Evolutionary conservation across 2,113 vertebrate species (phyloP).

Genomic region (Eulemur macaco): DNA sequence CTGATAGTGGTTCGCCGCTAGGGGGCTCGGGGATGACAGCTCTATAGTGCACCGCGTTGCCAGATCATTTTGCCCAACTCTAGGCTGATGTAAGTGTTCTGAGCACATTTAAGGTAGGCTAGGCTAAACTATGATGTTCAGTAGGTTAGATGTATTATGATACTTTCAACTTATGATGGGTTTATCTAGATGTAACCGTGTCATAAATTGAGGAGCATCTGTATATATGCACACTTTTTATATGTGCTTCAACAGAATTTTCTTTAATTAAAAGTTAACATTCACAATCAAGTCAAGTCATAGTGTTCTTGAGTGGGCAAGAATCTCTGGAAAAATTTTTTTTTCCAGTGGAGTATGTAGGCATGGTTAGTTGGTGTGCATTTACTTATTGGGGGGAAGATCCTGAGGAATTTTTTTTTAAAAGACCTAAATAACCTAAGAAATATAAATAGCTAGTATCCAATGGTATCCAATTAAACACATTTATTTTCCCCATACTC

Average conservation of each 20-base stretch:
- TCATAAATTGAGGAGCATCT: neutral
- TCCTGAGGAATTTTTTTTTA: neutral
- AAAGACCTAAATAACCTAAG: neutral
- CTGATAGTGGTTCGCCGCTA: no score
- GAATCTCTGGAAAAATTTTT: neutral
- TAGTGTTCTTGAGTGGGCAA: neutral
- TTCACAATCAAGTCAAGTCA: neutral
- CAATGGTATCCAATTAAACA: neutral
- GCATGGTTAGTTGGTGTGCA: neutral
- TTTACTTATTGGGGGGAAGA: neutral
- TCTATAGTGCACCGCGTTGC: neutral
- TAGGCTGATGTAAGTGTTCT: neutral
- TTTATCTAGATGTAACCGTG: neutral
- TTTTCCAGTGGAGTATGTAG: neutral
- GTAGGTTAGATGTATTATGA: neutral
- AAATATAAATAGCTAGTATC: neutral
- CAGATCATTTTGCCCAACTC: neutral
- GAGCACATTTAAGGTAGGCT: neutral
- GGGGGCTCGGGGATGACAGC: no score
- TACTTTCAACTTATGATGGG: neutral
- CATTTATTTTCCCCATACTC: neutral
- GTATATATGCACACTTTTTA: neutral
- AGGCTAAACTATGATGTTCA: neutral
- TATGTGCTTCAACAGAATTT: neutral
- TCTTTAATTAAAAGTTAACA: neutral